These are phyloP conservation scores for Oeneis ivallda DNA, from an alignment of 2,888 invertebrate genomes.

Conservation along the genomic window DNA sequence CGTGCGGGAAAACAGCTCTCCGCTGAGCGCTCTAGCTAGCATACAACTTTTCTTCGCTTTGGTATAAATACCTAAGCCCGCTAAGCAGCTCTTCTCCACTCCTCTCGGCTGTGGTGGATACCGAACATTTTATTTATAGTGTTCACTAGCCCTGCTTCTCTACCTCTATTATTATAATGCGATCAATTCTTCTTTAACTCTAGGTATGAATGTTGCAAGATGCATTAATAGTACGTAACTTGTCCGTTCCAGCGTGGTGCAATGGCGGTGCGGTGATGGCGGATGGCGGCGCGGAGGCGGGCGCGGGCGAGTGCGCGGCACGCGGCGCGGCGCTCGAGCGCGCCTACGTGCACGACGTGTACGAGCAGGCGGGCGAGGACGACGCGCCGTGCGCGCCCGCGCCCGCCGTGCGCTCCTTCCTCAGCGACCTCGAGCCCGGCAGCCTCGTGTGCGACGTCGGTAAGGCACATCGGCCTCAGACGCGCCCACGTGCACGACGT, in stretches of 20 bases:
- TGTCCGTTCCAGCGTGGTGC: conserved; percentile 57
- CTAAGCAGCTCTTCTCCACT: too few relatives aligned
- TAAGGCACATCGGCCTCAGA: conserved; percentile 70
- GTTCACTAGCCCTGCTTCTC: too few relatives aligned
- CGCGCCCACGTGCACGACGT: conserved; percentile 96
- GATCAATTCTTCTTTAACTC: background rate
- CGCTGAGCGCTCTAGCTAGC: too few relatives aligned
- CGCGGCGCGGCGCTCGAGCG: conserved; percentile 71
- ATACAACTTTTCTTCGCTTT: too few relatives aligned
- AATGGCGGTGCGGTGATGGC: conserved; percentile 78
- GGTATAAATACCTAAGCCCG: too few relatives aligned
- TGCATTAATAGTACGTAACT: background rate
- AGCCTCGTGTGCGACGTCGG: conserved; percentile 97
- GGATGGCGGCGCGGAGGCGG: conserved; percentile 62
- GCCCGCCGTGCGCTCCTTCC: conserved; percentile 91
- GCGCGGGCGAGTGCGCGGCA: conserved; percentile 62
- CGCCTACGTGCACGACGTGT: conserved; percentile 97
- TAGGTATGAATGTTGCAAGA: too few relatives aligned
- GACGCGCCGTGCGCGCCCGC: conserved; percentile 67
- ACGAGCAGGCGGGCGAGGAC: conserved; percentile 92
- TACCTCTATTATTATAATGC: too few relatives aligned
- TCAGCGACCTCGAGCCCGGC: conserved; percentile 93
- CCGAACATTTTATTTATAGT: too few relatives aligned
- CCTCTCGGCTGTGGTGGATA: background rate
- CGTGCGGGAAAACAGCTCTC: too few relatives aligned